Evolutionary conservation across 2,888 invertebrate genomes (phyloP).

Genomic region (Rambutsinella grinnellia): DNA sequence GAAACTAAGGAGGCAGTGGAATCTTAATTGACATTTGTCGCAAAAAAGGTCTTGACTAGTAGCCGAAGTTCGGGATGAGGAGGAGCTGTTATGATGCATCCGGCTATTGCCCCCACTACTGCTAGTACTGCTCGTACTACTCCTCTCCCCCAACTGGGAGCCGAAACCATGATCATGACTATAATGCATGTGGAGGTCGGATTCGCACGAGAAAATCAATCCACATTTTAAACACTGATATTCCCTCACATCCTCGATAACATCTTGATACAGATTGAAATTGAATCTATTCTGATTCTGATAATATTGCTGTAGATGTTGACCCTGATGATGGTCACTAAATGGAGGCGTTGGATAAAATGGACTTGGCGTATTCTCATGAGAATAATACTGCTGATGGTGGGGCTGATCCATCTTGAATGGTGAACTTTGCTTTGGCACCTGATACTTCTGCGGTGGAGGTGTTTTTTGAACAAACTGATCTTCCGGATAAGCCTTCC

Average conservation of each 20-base stretch:
- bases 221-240: slow-evolving; percentile 46
- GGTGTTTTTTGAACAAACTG: slow-evolving; percentile 14
- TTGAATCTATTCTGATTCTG: not conserved
- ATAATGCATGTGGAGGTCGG: slow-evolving; percentile 42
- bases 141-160: not conserved
- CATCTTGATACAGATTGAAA: slow-evolving; percentile 3
- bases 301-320: not conserved
- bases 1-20: slow-evolving; percentile 46
- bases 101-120: slow-evolving; percentile 19
- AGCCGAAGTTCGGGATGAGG: not conserved
- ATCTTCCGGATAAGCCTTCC: slow-evolving; percentile 51
- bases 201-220: slow-evolving; percentile 33
- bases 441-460: slow-evolving; percentile 1
- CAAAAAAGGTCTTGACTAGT: slow-evolving; percentile 42
- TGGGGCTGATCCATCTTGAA: not conserved
- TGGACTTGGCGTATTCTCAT: not conserved
- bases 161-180: slow-evolving; percentile 48
- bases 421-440: slow-evolving; percentile 3
- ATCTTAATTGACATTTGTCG: slow-evolving; percentile 43
- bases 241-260: slow-evolving; percentile 23
- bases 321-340: not conserved
- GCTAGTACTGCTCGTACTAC: slow-evolving; percentile 8
- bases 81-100: not conserved
- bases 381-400: not conserved
- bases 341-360: slow-evolving; percentile 30